Evolutionary conservation across 1,140 invertebrate species (phyloP).

Genomic region (Scaptomyza hsui): DNA sequence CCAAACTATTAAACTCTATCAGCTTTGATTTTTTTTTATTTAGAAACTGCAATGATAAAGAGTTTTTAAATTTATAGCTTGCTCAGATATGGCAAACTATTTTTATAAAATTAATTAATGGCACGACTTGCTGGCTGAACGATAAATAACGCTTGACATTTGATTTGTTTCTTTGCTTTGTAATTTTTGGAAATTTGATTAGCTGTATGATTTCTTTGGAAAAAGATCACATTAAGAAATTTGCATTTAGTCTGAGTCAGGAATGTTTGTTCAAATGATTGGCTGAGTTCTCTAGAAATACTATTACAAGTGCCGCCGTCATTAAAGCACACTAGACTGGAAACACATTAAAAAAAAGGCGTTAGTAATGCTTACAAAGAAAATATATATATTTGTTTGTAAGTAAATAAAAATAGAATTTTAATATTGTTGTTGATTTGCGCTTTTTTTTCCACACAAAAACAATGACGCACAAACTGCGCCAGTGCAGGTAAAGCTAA

Average conservation of each 20-base stretch:
- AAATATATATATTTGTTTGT: slow-evolving; percentile 19
- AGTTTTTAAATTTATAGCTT: slow-evolving; percentile 1
- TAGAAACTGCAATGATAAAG: slow-evolving; percentile 9
- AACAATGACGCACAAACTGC: slow-evolving; percentile 39
- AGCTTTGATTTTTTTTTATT: neutral
- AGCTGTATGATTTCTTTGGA: slow-evolving; percentile 22
- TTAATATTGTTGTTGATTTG: slow-evolving; percentile 25
- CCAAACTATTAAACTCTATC: neutral
- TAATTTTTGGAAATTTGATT: slow-evolving; percentile 22
- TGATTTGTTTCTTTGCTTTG: slow-evolving; percentile 2
- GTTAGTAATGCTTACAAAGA: slow-evolving; percentile 42
- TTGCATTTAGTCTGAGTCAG: slow-evolving; percentile 28
- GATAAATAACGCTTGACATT: slow-evolving; percentile 34
- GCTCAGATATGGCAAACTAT: slow-evolving; percentile 1
- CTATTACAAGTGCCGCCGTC: slow-evolving; percentile 15
- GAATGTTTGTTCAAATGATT: slow-evolving; percentile 1
- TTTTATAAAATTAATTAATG: slow-evolving; percentile 15
- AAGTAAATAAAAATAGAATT: slow-evolving; percentile 38
- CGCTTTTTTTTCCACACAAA: neutral
- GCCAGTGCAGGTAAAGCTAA: slow-evolving; percentile 29
- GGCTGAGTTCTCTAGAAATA: slow-evolving; percentile 18
- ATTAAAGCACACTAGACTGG: slow-evolving; percentile 4
- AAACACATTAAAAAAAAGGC: slow-evolving; percentile 16
- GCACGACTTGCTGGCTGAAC: neutral
- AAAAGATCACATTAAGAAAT: slow-evolving; percentile 29